Base-by-base conservation (phyloP, 2,113 vertebrate species). In the Gopherus flavomarginatus region DNA sequence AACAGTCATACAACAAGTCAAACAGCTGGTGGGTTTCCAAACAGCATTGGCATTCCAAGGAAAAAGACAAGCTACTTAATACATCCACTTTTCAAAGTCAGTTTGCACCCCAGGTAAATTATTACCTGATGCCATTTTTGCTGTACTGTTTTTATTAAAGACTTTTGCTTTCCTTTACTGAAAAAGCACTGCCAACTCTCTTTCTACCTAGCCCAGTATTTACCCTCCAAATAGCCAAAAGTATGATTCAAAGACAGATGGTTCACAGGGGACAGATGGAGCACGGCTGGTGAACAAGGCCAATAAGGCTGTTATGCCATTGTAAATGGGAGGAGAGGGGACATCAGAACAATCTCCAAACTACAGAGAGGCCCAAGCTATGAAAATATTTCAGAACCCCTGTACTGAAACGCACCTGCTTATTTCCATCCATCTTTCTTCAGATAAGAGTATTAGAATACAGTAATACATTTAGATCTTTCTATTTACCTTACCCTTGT, bases 401-500 rank as follows among this genome's bases (percentile, higher is more conserved):
- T 38, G 26, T 6, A 95, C 42, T 77, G 44, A 86, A 93, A 62
- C 42, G 52, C 29, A 78, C 62, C 35, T 47, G 44, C 29, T 72
- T 54, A 91, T 85, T 57, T 54, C 42, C 27, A 16, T 47, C 26
- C 26, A 81, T 29, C 47, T 17, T 2, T 22, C 13, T 79, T 85
- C 56, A 65, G n/a, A 44, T 75, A 89, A 90, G 90, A 24, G 86
- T 4, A 90, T 6, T 13, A 52, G 4, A 50, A 81, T 3, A 21
- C 3, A 62, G n/a, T 44, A 88, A 90, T 47, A 94, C 11, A 31
- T 21, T 79, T 14, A 75, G 2, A 11, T 85, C 90, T 95, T 95
- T 59, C 83, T 86, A 92, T 92, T 83, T 95, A 86, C 57, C 59
- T 91, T 93, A 85, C 86, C 79, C 79, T 81, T 96, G 78, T 42